Evolutionary conservation across 2,113 vertebrate genomes (phyloP).

Genomic region (Stercorarius parasiticus): DNA sequence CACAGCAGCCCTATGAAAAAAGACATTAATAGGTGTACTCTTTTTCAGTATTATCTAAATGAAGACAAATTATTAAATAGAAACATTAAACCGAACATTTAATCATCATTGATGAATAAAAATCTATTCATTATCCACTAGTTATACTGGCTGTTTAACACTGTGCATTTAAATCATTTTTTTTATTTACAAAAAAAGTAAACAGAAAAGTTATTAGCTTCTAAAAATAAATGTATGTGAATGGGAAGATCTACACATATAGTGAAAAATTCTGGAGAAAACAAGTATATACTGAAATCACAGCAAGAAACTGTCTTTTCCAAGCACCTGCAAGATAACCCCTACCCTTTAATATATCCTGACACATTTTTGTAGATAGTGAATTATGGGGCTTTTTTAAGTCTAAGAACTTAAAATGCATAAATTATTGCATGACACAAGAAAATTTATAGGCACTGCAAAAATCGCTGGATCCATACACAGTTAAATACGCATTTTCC

Average conservation of each 20-base stretch:
- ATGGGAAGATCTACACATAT: accelerated
- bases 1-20: conserved; percentile 86
- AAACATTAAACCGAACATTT: neutral
- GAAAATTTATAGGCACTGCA: neutral
- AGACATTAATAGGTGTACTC: neutral
- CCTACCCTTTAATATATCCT: neutral
- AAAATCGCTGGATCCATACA: neutral
- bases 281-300: neutral
- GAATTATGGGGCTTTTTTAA: accelerated
- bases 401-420: neutral
- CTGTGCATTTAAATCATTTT: accelerated
- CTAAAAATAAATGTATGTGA: neutral
- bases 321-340: neutral
- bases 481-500: neutral
- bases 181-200: neutral
- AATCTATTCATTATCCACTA: neutral
- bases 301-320: neutral
- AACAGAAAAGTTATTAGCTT: neutral
- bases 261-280: neutral
- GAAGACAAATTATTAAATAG: neutral
- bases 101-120: neutral
- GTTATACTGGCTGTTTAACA: neutral
- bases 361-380: neutral
- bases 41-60: neutral
- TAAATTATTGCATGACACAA: neutral